phyloP scores from a whole-genome alignment of 2,888 invertebrate genomes.

The Ceraclea dissimilis region DNA sequence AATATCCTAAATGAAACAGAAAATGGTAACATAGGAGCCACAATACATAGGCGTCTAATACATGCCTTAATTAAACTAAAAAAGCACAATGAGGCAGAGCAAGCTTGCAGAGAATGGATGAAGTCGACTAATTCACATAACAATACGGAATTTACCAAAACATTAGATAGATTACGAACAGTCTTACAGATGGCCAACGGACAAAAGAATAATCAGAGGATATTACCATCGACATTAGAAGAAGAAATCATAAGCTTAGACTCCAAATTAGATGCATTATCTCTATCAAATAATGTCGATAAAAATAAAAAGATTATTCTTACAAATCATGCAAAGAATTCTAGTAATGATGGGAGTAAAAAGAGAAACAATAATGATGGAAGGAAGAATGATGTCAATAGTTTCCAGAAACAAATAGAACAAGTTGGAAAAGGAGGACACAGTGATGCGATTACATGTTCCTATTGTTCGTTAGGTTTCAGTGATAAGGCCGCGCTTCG shows the following conservation, averaged over 20 bases:
- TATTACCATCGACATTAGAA: conserved; percentile 22
- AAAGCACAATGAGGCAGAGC: conserved; percentile 19
- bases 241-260: conserved; percentile 21
- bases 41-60: conserved; percentile 17
- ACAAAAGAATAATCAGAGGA: conserved; percentile 34
- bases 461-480: conserved; percentile 52
- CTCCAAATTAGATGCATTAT: conserved; percentile 23
- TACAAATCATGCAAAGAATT: conserved; percentile 10
- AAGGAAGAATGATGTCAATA: conserved; percentile 23
- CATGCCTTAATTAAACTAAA: conserved; percentile 18
- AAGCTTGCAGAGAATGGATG: conserved; percentile 49
- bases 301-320: conserved; percentile 12
- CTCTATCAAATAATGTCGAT: conserved; percentile 26
- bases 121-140: conserved; percentile 33
- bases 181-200: conserved; percentile 42
- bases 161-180: conserved; percentile 45
- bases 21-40: conserved; percentile 10
- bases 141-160: conserved; percentile 43
- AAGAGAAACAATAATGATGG: conserved; percentile 22
- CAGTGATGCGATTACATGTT: conserved; percentile 37
- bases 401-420: conserved; percentile 26
- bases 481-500: conserved; percentile 46
- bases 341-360: conserved; percentile 11
- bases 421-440: conserved; percentile 27
- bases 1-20: conserved; percentile 33